phyloP scores from a whole-genome alignment of 2,888 invertebrate species.

The Smittia sp. region DNA sequence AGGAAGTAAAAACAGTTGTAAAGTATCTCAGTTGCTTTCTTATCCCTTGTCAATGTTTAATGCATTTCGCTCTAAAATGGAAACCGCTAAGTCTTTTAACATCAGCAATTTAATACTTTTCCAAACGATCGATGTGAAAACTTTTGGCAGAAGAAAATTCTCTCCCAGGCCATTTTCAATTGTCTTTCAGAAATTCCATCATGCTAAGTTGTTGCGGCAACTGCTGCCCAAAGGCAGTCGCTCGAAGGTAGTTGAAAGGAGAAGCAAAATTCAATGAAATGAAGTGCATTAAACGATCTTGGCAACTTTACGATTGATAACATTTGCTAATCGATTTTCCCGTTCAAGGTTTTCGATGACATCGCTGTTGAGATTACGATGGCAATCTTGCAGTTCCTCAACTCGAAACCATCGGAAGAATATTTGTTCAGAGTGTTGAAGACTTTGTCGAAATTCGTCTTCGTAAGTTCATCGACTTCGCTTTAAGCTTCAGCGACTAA shows the following conservation, averaged over 20 bases:
- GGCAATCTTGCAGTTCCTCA: conserved; percentile 87
- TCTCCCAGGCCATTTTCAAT: too few relatives aligned
- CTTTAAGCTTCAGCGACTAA: not conserved
- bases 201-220: conserved; percentile 62
- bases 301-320: conserved; percentile 54
- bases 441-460: conserved; percentile 63
- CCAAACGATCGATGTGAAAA: not conserved
- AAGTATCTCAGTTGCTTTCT: conserved; percentile 31
- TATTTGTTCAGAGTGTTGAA: conserved; percentile 75
- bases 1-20: conserved; percentile 96
- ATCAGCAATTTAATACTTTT: not conserved
- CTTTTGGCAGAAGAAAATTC: not conserved
- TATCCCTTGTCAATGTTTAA: conserved; percentile 57
- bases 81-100: not conserved
- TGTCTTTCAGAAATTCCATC: conserved; percentile 65
- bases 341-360: conserved; percentile 81
- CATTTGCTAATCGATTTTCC: not conserved
- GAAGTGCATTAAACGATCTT: conserved; percentile 65
- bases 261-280: conserved; percentile 49
- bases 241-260: conserved; percentile 59
- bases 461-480: conserved; percentile 45
- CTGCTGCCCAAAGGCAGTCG: conserved; percentile 63
- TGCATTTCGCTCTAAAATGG: not conserved
- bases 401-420: conserved; percentile 74
- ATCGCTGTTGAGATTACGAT: conserved; percentile 87